A percentile compares a stretch with the other conserved stretches of the same genome.
Conservation (phyloP, 2,888 invertebrate species). For the Dasysyrphus tricinctus region DNA sequence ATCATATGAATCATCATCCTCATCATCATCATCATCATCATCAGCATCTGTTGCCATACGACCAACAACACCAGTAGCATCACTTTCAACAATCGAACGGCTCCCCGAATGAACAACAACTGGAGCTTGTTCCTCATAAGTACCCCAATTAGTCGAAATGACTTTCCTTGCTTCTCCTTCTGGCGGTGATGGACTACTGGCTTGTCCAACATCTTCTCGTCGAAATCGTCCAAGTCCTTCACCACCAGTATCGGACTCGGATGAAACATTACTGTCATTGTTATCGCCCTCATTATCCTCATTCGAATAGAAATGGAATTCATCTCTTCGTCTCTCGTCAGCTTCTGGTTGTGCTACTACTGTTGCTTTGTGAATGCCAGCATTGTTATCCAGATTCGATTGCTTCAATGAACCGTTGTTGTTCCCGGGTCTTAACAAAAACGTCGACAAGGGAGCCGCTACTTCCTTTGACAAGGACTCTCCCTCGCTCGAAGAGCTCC, state of each 20-base stretch:
- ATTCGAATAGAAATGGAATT: slow-evolving; percentile 36
- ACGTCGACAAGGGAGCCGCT: slow-evolving; percentile 49
- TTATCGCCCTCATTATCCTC: slow-evolving; percentile 56
- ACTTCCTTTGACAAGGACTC: slow-evolving; percentile 37
- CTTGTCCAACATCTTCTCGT: slow-evolving; percentile 29
- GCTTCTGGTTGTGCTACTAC: neutral
- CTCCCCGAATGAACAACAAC: slow-evolving; percentile 61
- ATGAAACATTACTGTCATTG: slow-evolving; percentile 58
- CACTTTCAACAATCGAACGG: slow-evolving; percentile 41
- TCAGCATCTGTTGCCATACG: slow-evolving; percentile 19
- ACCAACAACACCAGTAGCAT: neutral
- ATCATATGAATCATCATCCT: slow-evolving; percentile 35
- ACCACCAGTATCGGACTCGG: slow-evolving; percentile 16
- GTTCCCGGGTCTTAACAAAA: slow-evolving; percentile 36
- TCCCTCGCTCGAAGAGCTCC: slow-evolving; percentile 4
- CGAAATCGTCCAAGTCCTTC: slow-evolving; percentile 43
- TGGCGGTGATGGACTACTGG: slow-evolving; percentile 5
- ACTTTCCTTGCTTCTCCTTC: slow-evolving; percentile 40
- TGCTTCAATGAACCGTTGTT: slow-evolving; percentile 36
- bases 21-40: neutral
- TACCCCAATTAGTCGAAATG: slow-evolving; percentile 67
- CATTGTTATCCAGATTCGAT: slow-evolving; percentile 45
- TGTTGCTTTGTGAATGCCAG: slow-evolving; percentile 37
- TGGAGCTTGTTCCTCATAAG: slow-evolving; percentile 69
- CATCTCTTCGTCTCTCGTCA: slow-evolving; percentile 4